Base-by-base conservation (phyloP, 2,797 vertebrate genomes). In the Sebastolobus alascanus region DNA sequence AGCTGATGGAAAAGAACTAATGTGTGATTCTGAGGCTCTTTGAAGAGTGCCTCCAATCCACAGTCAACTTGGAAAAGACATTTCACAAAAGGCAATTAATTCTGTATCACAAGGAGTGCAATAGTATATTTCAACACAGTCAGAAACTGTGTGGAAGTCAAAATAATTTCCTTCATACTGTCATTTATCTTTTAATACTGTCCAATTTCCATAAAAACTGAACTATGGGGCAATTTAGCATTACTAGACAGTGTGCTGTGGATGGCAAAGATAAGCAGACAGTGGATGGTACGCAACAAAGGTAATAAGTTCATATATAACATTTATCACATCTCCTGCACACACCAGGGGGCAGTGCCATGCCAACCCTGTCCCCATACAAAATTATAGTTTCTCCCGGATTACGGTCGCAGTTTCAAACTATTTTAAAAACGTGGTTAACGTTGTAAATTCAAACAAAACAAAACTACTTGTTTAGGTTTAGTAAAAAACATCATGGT, bases 51-150 rank as follows among this genome's bases (percentile, higher is more conserved):
- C 59, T 43, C 13, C 37, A 60, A 52, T 54, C 64, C 27, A 25
- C 7, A 56, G 70, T 60, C 67, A 68, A 46, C 61, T 77, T 25
- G 35, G 76, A 20, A 40, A 40, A 77, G 40, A 52, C 11, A 1
- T 55, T 60, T 75, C 46, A 68, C 10, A 25, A 59, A 70, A 73
- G 9, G 18, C 58, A 68, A 78, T 75, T 80, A 16, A 74, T 64
- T 67, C 38, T 52, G 31, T 67, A 14, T 61, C 64, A 69, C 22
- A 63, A 31, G 6, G 4, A 50, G 7, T 50, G 70, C 22, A 37
- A 52, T 16, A 5, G 38, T 73, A 4, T 14, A 50, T 46, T 70
- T 61, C 25, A 58, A 35, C 3, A 29, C 3, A 18, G 6, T 22
- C 35, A 22, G 55, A 59, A 40, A 59, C 20, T 46, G 35, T 58